Percentiles rank a stretch among this genome's conserved stretches.
phyloP scores from a whole-genome alignment of 2,113 vertebrate species.

The Sapajus apella region DNA sequence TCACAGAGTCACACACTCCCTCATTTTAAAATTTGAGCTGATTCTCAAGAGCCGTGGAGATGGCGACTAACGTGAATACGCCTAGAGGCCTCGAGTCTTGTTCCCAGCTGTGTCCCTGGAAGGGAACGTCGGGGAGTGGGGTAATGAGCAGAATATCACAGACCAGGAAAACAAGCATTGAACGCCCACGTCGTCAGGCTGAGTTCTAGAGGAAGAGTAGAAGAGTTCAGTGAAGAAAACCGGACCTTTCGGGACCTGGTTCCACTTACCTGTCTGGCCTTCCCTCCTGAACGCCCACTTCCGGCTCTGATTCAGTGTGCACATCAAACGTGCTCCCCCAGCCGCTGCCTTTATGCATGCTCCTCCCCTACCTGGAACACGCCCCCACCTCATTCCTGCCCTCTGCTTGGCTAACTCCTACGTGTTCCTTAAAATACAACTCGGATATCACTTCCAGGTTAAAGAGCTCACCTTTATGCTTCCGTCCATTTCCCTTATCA shows the following conservation, averaged over 20 bases:
- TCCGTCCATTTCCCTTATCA: neutral
- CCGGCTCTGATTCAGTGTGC: neutral
- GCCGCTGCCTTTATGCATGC: neutral
- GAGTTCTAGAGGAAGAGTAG: neutral
- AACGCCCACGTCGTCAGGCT: neutral
- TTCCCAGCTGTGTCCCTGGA: neutral
- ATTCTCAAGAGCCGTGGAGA: neutral
- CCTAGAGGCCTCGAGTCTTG: neutral
- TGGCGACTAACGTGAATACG: neutral
- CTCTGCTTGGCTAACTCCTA: neutral
- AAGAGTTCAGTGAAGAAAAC: neutral
- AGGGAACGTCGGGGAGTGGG: accelerated
- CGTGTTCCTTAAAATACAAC: neutral
- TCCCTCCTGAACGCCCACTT: neutral
- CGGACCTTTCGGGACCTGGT: neutral
- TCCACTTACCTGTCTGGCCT: neutral
- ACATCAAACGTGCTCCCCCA: neutral
- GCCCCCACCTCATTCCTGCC: neutral
- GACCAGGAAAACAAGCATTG: neutral
- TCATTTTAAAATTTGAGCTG: neutral
- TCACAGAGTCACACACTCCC: neutral
- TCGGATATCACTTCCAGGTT: neutral
- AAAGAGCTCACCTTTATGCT: neutral
- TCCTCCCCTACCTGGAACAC: neutral
- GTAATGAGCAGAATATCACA: neutral